These are phyloP conservation scores for Halichoerus grypus DNA, from an alignment of 2,113 vertebrate genomes.

Conservation along the genomic window DNA sequence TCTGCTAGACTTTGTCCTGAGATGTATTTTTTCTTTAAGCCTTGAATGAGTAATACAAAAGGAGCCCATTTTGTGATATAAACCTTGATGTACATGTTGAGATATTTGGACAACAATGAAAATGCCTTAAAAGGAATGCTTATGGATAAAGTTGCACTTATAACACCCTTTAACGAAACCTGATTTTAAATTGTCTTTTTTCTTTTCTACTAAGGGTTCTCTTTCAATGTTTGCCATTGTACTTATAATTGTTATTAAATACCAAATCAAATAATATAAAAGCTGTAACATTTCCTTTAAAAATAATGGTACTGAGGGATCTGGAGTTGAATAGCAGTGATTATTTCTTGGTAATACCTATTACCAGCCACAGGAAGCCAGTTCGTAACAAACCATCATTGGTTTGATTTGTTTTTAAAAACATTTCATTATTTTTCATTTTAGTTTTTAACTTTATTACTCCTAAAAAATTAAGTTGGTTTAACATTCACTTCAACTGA, in stretches of 20 bases:
- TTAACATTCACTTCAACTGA: slow-evolving; percentile 66
- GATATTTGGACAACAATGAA: slow-evolving; percentile 87
- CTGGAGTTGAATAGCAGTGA: slow-evolving; percentile 53
- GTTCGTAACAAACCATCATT: slow-evolving; percentile 33
- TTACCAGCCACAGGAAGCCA: slow-evolving; percentile 35
- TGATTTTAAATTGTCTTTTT: slow-evolving; percentile 88
- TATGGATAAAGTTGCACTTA: slow-evolving; percentile 86
- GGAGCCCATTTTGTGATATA: slow-evolving; percentile 84
- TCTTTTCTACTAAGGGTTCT: slow-evolving; percentile 83
- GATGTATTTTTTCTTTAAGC: slow-evolving; percentile 76
- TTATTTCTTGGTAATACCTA: slow-evolving; percentile 47
- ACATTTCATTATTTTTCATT: slow-evolving; percentile 50
- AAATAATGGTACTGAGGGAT: slow-evolving; percentile 61
- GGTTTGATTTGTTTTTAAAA: slow-evolving; percentile 48
- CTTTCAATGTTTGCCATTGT: slow-evolving; percentile 87
- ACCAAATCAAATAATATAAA: slow-evolving; percentile 86
- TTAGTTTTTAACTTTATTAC: slow-evolving; percentile 62
- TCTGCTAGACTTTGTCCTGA: slow-evolving; percentile 78
- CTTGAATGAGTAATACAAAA: slow-evolving; percentile 79
- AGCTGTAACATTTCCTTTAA: slow-evolving; percentile 80
- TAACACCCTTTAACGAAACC: slow-evolving; percentile 85
- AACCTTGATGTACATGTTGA: slow-evolving; percentile 83
- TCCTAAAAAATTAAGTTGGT: slow-evolving; percentile 59
- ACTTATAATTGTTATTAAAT: slow-evolving; percentile 89
- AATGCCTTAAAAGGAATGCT: slow-evolving; percentile 90